phyloP scores from a whole-genome alignment of 2,888 invertebrate species.

The Mechanitis mazaeus region DNA sequence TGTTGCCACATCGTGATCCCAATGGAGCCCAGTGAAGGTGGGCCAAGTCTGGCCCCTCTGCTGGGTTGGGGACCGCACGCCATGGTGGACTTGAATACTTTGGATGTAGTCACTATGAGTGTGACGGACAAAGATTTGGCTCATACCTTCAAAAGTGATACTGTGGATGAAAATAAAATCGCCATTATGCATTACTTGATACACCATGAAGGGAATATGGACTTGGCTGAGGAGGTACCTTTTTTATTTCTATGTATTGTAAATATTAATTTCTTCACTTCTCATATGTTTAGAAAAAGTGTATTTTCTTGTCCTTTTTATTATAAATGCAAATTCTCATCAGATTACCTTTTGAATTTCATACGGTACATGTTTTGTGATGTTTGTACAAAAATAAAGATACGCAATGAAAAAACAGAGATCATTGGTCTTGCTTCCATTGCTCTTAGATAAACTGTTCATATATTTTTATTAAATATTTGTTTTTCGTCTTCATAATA shows the following conservation, averaged over 20 bases:
- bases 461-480: too few species aligned
- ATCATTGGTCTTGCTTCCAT: too few species aligned
- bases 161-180: slow-evolving; percentile 82
- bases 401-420: too few species aligned
- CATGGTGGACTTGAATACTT: slow-evolving; percentile 81
- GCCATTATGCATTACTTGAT: slow-evolving; percentile 90
- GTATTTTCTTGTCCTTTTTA: too few species aligned
- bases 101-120: slow-evolving; percentile 82
- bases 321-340: too few species aligned
- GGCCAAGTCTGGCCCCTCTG: slow-evolving; percentile 82
- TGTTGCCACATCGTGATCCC: slow-evolving; percentile 86
- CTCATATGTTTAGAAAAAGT: background rate
- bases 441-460: too few species aligned
- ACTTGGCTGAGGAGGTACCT: slow-evolving; percentile 82
- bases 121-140: slow-evolving; percentile 81
- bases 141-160: slow-evolving; percentile 81
- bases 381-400: too few species aligned
- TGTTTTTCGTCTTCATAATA: too few species aligned
- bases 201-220: slow-evolving; percentile 85
- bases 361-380: too few species aligned
- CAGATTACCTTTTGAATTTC: too few species aligned
- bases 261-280: background rate
- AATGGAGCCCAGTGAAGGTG: slow-evolving; percentile 71
- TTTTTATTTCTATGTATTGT: slow-evolving; percentile 7
- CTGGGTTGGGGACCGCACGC: slow-evolving; percentile 72